Percentiles rank a stretch among this genome's conserved stretches.
These are phyloP conservation scores for Poecilus cupreus DNA, from an alignment of 2,888 invertebrate genomes.

Conservation along the genomic window DNA sequence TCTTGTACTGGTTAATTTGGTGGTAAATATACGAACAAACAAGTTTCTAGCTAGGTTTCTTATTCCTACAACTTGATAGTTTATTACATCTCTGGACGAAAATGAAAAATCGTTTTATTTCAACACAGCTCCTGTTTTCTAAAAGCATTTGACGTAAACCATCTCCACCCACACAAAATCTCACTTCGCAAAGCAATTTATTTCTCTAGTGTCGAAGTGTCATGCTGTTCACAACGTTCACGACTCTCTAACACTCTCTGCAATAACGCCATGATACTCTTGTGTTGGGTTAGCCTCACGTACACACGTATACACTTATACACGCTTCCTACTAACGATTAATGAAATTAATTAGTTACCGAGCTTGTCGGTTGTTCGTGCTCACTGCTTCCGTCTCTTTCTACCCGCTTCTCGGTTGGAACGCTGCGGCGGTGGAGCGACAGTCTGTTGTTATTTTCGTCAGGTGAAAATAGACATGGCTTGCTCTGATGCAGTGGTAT, in stretches of 20 bases:
- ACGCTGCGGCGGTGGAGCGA: conserved; percentile 16
- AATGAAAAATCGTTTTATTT: too few species aligned
- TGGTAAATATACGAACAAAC: too few species aligned
- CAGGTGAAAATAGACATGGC: conserved; percentile 56
- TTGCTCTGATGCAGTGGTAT: conserved; percentile 1
- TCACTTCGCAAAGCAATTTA: conserved; percentile 6
- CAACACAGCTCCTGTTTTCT: too few species aligned
- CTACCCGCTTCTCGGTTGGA: conserved; percentile 8
- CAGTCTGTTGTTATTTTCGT: conserved; percentile 54
- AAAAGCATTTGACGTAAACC: not conserved
- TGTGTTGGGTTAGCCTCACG: conserved; percentile 1
- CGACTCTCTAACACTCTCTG: not conserved
- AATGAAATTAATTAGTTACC: conserved; percentile 58
- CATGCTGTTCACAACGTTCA: conserved; percentile 32
- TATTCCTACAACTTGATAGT: too few species aligned
- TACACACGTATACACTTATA: conserved; percentile 41
- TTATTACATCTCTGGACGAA: too few species aligned
- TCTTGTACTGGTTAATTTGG: too few species aligned
- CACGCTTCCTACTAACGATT: conserved; percentile 47
- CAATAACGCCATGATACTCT: not conserved
- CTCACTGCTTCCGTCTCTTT: conserved; percentile 9
- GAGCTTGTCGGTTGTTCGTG: conserved; percentile 37
- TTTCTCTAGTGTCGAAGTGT: conserved; percentile 33
- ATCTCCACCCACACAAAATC: not conserved
- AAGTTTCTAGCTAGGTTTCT: too few species aligned